Conservation (phyloP, 2,888 invertebrate species). For the Gymnocheta viridis region DNA sequence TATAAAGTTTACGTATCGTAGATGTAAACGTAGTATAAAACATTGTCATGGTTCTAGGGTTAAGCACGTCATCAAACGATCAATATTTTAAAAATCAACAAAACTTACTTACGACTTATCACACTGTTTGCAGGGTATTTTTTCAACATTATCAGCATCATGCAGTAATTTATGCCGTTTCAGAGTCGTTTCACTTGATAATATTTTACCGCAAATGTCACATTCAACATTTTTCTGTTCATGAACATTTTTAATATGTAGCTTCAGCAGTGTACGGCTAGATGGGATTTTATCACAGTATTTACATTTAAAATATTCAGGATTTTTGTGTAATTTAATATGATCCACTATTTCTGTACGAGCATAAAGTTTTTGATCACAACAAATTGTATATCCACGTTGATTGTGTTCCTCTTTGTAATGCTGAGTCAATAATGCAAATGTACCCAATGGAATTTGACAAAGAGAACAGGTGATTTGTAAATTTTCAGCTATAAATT, state of each 20-base stretch:
- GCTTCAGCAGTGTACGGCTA: constrained; percentile 77
- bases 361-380: constrained; percentile 77
- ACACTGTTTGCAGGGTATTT: constrained; percentile 78
- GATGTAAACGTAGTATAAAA: no score
- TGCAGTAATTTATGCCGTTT: constrained; percentile 72
- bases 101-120: constrained; percentile 78
- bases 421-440: constrained; percentile 53
- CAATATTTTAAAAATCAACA: not conserved
- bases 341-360: constrained; percentile 79
- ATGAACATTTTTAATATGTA: constrained; percentile 72
- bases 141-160: constrained; percentile 78
- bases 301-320: constrained; percentile 78
- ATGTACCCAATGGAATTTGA: constrained; percentile 49
- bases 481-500: constrained; percentile 62
- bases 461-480: constrained; percentile 64
- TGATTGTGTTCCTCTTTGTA: constrained; percentile 69
- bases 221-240: constrained; percentile 28
- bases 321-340: constrained; percentile 78
- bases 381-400: constrained; percentile 78
- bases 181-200: constrained; percentile 7
- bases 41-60: no score
- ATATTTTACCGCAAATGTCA: constrained; percentile 41
- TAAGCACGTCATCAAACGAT: no score
- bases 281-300: constrained; percentile 73
- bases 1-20: no score